Evolutionary conservation across 1,140 invertebrate species (phyloP).

Genomic region (Lordiphosa mommai): DNA sequence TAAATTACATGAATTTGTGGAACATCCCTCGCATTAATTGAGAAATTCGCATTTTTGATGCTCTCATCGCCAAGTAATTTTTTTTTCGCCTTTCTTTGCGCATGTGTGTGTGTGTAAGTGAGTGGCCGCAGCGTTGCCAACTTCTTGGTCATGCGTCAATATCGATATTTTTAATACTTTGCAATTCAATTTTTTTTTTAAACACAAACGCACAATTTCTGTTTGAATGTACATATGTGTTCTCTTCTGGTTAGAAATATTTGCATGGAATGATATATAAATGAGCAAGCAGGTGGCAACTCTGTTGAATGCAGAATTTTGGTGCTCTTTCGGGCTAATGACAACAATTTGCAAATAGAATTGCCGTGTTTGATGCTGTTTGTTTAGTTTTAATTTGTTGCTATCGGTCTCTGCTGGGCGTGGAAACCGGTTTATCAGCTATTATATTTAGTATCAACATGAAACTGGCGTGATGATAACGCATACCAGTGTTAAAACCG

Average conservation of each 20-base stretch:
- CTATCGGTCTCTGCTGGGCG: slow-evolving; percentile 32
- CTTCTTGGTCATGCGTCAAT: slow-evolving; percentile 69
- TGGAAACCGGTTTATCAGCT: slow-evolving; percentile 67
- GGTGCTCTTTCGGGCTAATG: background rate
- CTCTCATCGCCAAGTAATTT: slow-evolving; percentile 71
- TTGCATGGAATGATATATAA: background rate
- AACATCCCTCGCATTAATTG: slow-evolving; percentile 63
- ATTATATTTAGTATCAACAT: slow-evolving; percentile 38
- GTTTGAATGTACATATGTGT: background rate
- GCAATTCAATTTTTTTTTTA: slow-evolving; percentile 20
- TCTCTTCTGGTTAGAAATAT: no score
- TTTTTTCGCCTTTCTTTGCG: slow-evolving; percentile 15
- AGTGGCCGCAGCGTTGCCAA: slow-evolving; percentile 57
- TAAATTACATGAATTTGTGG: slow-evolving; percentile 1
- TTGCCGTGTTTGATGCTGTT: slow-evolving; percentile 14
- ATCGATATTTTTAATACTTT: slow-evolving; percentile 53
- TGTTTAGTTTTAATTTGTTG: slow-evolving; percentile 33
- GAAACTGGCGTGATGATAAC: slow-evolving; percentile 58
- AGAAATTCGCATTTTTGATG: slow-evolving; percentile 75
- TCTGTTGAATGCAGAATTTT: slow-evolving; percentile 27
- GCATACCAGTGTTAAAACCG: slow-evolving; percentile 36
- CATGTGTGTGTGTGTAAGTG: slow-evolving; percentile 21
- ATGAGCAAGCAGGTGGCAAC: slow-evolving; percentile 45
- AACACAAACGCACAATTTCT: slow-evolving; percentile 15
- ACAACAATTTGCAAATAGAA: background rate